Evolutionary conservation across 2,113 vertebrate species (phyloP).

Genomic region (Stigmatopora argus): DNA sequence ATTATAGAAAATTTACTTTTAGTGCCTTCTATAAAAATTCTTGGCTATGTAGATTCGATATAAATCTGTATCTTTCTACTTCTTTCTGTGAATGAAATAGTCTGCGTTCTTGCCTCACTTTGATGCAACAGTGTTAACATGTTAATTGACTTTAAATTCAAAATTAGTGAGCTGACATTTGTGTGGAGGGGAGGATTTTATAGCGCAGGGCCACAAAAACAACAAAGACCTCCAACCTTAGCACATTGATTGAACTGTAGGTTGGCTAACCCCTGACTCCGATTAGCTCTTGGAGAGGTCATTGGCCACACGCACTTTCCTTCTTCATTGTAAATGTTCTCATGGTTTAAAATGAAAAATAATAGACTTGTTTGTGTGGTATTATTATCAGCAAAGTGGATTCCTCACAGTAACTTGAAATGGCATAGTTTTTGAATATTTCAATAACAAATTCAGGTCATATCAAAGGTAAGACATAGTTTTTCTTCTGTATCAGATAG

Average conservation of each 20-base stretch:
- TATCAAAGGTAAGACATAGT: not conserved
- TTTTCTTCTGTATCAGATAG: conserved; percentile 39
- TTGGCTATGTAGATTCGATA: not conserved
- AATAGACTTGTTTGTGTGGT: not conserved
- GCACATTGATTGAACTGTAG: no score
- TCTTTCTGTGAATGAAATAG: no score
- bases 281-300: no score
- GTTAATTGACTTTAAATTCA: no score
- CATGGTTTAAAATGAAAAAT: not conserved
- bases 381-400: not conserved
- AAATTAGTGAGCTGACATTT: no score
- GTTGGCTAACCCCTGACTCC: no score
- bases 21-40: not conserved
- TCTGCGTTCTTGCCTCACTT: no score
- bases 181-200: no score
- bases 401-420: not conserved
- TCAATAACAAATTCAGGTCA: not conserved
- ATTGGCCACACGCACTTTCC: not conserved
- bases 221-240: no score
- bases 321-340: not conserved
- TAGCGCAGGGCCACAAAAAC: no score
- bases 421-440: not conserved
- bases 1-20: not conserved
- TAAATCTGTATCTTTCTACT: not conserved
- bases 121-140: no score